Evolutionary conservation across 2,888 invertebrate species (phyloP).

Genomic region (Epicampocera succincta): DNA sequence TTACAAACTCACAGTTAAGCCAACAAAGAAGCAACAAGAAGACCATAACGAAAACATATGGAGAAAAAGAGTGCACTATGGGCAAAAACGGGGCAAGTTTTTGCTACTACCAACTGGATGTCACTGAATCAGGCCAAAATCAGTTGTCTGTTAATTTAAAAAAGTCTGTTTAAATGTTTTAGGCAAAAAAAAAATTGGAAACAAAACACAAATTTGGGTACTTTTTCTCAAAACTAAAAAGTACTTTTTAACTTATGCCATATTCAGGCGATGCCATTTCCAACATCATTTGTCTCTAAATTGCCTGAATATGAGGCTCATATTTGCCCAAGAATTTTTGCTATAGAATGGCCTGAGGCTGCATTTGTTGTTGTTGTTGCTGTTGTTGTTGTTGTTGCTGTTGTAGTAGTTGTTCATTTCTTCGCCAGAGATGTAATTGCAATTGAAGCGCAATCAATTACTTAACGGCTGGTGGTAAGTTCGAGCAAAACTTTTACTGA

Average conservation of each 20-base stretch:
- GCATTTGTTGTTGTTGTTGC: slow-evolving; percentile 57
- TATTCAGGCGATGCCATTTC: background rate
- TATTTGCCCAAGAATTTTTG: slow-evolving; percentile 56
- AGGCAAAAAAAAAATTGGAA: no score
- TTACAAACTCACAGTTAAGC: slow-evolving; percentile 55
- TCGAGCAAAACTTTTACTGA: slow-evolving; percentile 28
- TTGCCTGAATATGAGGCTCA: slow-evolving; percentile 24
- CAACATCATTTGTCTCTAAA: background rate
- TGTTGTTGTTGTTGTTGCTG: slow-evolving; percentile 55
- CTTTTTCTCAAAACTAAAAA: no score
- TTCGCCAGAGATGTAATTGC: slow-evolving; percentile 74
- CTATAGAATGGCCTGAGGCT: slow-evolving; percentile 70
- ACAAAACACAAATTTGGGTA: background rate
- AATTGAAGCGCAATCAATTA: slow-evolving; percentile 79
- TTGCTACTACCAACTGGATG: no score
- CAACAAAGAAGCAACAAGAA: slow-evolving; percentile 1
- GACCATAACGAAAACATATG: slow-evolving; percentile 13
- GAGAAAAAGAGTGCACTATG: background rate
- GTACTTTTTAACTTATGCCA: no score
- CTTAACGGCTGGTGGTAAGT: slow-evolving; percentile 77
- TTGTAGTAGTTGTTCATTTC: slow-evolving; percentile 52
- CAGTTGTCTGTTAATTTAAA: no score
- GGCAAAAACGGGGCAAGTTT: background rate
- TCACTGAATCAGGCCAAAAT: no score
- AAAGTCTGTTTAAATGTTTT: no score